A percentile compares a stretch with the other conserved stretches of the same genome.
Conservation (phyloP, 2,888 invertebrate species). For the Ophioninae sp. region DNA sequence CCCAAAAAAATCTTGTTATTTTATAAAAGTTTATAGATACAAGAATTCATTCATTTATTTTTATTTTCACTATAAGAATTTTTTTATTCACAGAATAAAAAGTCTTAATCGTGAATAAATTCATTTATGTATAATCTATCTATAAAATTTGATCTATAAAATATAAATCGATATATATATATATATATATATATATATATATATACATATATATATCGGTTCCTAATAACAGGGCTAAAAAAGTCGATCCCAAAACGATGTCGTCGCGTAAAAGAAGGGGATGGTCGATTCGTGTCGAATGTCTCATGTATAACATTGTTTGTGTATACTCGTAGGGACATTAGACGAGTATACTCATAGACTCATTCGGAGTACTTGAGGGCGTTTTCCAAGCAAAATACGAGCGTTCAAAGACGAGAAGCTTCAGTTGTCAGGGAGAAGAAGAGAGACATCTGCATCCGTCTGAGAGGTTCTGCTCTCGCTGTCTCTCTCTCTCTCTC, state of each 20-base stretch:
- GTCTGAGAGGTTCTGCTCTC: conserved; percentile 27
- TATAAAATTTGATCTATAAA: too few species aligned
- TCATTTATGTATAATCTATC: too few species aligned
- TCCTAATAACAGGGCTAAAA: background rate
- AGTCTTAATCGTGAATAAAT: too few species aligned
- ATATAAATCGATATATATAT: too few species aligned
- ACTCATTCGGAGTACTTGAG: background rate
- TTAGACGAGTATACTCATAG: background rate
- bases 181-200: too few species aligned
- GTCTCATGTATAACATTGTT: background rate
- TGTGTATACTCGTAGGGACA: background rate
- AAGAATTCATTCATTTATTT: too few species aligned
- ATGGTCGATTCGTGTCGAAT: background rate
- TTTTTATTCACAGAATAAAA: too few species aligned
- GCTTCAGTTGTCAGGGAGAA: conserved; percentile 45
- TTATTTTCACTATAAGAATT: too few species aligned
- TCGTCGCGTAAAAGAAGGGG: background rate
- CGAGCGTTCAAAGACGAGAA: conserved; percentile 38
- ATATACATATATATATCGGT: too few species aligned
- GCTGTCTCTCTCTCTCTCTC: conserved; percentile 30
- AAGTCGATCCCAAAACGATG: background rate
- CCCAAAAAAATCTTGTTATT: too few species aligned
- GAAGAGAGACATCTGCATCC: conserved; percentile 62
- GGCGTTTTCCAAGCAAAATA: conserved; percentile 44
- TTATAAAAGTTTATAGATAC: too few species aligned